Evolutionary conservation across 2,888 invertebrate genomes (phyloP), one percentile per base, ranked within the genome.

Genomic region (Eurytoma californica): DNA sequence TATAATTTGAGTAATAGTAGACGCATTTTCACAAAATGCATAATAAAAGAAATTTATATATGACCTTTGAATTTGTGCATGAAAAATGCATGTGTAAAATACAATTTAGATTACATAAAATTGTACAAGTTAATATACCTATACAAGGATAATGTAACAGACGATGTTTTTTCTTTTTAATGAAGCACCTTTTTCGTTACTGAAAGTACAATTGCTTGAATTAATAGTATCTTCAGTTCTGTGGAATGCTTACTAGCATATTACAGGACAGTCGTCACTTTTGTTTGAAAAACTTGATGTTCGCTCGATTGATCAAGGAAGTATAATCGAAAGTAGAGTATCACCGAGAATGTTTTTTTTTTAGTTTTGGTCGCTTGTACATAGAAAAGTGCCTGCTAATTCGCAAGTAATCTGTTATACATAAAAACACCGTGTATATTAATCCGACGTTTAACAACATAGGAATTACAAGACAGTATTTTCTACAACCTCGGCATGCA

Each of bases 201-300:
- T 69, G 63, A 20, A 65, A 65, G 60, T 74, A 65, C 51, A 20
- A 63, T 49, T 47, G 66, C 16, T 66, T 53, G 66, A 16, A 58
- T 69, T 16, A 18, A 72, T 75, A 61, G 61, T 79, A 79, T 67
- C 69, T 72, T 77, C 73, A 74, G 61, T 77, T 77, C 70, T 61
- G 68, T 77, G 63, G 76, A 76, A 77, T 76, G 69, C 57, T 80
- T n/a, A 28, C 39, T 24, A 73, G 39, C 18, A 39, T 39, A 63
- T 69, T 60, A 63, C 13, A 20, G 49, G 51, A 69, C 60, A 65
- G 60, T 61, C 72, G 14, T 68, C 39, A 18, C 2, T 67, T 78
- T 72, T 47, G n/a, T 5, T 61, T 3, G 61, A 51, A 58, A 60
- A 60, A 72, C 9, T 28, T 12, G 20, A 63, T 9, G 5, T 7